Evolutionary conservation across 1,140 invertebrate genomes (phyloP), one percentile per base, ranked within the genome.

Genomic region (Sogatella furcifera): DNA sequence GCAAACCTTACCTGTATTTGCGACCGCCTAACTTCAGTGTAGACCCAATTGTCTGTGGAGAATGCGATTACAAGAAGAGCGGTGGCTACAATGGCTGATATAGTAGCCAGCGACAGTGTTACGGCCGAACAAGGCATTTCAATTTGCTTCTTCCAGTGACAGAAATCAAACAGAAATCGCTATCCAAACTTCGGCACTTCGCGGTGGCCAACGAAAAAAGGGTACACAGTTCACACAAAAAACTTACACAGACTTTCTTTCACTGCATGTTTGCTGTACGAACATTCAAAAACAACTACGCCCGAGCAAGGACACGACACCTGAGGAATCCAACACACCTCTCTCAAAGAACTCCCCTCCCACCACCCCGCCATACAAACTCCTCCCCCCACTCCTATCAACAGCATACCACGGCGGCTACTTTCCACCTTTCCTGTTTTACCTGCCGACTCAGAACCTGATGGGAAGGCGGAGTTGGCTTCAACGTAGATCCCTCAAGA

Each of bases 41-140:
- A 89, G 66, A 93, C 80, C 92, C 92, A 95, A 78, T 95, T 95
- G 78, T 96, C 92, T 71, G 92, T 95, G 68, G 90, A 89, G 75
- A 96, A 95, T 65, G 92, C 89, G 72, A 95, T 95, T 61, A 90
- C 86, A 69, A 96, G 80, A 67, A 95, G 80, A 54, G 90, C 90
- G 68, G 91, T 90, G 65, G 90, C 89, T 67, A 95, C 88, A 70
- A 95, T 93, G 68, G 90, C 90, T 70, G 89, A 88, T 76, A 96
- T 93, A 69, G 92, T 95, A 62, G 92, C 92, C 75, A 95, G 83
- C 72, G 91, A 94, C 70, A 96, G 78, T 69, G 92, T 95, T 70
- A 95, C 89, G 66, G 93, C 92, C 66, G 92, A 94, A 80, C 92
- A 95, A 76, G 90, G 90, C 92, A 95, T 95, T 42, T 44, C 49